These are phyloP conservation scores for Ylistrum balloti DNA, from an alignment of 1,140 invertebrate genomes.

Conservation along the genomic window DNA sequence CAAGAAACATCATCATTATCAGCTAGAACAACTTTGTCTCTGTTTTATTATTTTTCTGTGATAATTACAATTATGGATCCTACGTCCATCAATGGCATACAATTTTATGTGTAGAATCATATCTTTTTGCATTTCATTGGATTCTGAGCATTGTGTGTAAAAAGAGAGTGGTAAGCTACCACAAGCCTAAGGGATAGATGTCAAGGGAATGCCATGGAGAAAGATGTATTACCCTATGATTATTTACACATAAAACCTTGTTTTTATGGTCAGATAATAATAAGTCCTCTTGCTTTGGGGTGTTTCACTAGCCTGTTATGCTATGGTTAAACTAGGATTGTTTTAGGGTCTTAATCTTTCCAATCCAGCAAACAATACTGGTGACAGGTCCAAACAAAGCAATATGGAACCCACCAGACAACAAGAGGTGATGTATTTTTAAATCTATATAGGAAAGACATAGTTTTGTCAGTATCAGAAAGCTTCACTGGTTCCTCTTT, in stretches of 20 bases:
- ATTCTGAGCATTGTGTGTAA: not conserved
- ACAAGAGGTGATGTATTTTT: no score
- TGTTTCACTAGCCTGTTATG: constrained; percentile 1
- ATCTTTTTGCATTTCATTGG: not conserved
- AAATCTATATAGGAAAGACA: no score
- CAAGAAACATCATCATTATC: not conserved
- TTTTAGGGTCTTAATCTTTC: not conserved
- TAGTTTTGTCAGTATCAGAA: no score
- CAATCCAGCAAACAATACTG: not conserved
- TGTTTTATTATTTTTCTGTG: constrained; percentile 1
- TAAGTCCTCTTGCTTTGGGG: not conserved
- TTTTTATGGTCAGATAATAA: constrained; percentile 5
- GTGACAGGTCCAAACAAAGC: not conserved
- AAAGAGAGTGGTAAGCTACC: not conserved
- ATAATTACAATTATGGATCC: constrained; percentile 8
- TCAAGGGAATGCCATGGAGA: not conserved
- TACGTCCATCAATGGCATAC: not conserved
- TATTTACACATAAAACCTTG: not conserved
- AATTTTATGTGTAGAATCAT: not conserved
- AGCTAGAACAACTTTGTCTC: not conserved
- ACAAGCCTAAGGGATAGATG: not conserved
- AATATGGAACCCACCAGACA: not conserved
- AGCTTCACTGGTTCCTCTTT: no score
- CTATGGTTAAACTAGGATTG: constrained; percentile 7
- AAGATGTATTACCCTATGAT: not conserved